Conservation (phyloP, 1,140 invertebrate species). For the Heliconius himera region DNA sequence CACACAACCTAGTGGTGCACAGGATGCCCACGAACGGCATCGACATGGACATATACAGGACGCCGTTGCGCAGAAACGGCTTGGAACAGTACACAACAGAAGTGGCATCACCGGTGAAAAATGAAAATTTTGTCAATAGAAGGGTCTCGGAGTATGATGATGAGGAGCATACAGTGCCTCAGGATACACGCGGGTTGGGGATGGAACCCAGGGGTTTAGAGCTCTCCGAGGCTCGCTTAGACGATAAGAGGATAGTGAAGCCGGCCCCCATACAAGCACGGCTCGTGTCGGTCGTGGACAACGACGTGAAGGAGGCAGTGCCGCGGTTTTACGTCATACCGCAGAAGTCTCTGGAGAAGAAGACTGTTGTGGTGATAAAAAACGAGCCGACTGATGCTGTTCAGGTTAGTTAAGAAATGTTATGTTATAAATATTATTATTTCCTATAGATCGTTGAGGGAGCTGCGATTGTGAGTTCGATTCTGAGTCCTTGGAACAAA, state of each 20-base stretch:
- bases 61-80: slow-evolving; percentile 62
- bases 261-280: slow-evolving; percentile 70
- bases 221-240: slow-evolving; percentile 65
- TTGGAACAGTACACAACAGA: slow-evolving; percentile 60
- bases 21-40: slow-evolving; percentile 58
- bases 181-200: slow-evolving; percentile 55
- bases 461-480: no score
- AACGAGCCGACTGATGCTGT: slow-evolving; percentile 75
- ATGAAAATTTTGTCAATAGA: slow-evolving; percentile 69
- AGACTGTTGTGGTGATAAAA: slow-evolving; percentile 75
- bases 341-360: slow-evolving; percentile 72
- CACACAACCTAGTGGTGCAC: slow-evolving; percentile 69
- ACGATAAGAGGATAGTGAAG: slow-evolving; percentile 73
- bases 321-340: slow-evolving; percentile 75
- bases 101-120: slow-evolving; percentile 58
- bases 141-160: slow-evolving; percentile 72
- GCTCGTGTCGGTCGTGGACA: slow-evolving; percentile 63
- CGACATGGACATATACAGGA: slow-evolving; percentile 58
- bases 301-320: slow-evolving; percentile 61
- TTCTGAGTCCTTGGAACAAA: no score
- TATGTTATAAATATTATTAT: no score
- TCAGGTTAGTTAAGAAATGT: slow-evolving; percentile 55
- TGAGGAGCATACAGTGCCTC: slow-evolving; percentile 56
- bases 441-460: no score
- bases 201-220: slow-evolving; percentile 51